Percentiles rank a stretch among this genome's conserved stretches.
These are phyloP conservation scores for Acrossocheilus wenchowensis DNA, from an alignment of 2,797 vertebrate genomes.

Conservation along the genomic window DNA sequence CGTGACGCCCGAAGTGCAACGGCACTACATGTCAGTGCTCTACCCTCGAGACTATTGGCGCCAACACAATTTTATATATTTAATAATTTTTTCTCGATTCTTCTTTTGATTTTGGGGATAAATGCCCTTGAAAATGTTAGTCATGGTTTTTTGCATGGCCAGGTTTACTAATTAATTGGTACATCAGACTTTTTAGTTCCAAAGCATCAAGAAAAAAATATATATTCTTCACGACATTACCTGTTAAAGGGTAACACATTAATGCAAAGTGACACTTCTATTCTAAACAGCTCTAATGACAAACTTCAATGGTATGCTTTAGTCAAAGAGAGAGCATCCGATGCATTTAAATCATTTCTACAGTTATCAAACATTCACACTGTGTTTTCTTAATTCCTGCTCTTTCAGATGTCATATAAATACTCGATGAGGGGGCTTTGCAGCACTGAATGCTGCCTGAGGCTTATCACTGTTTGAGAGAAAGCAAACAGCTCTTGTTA, in stretches of 20 bases:
- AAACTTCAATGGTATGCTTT: conserved; percentile 10
- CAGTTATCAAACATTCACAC: conserved; percentile 27
- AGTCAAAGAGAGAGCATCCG: conserved; percentile 20
- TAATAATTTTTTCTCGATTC: not conserved
- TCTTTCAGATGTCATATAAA: conserved; percentile 54
- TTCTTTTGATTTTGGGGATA: not conserved
- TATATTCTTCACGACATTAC: not conserved
- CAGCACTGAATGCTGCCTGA: conserved; percentile 69
- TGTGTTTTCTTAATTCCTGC: conserved; percentile 43
- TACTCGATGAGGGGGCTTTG: conserved; percentile 61
- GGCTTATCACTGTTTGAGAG: conserved; percentile 75
- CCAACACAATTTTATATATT: not conserved
- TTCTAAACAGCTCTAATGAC: conserved; percentile 18
- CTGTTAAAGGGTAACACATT: not conserved
- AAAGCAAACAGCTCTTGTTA: conserved; percentile 64
- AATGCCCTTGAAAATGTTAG: conserved; percentile 1
- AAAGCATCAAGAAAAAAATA: not conserved
- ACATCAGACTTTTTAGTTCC: not conserved
- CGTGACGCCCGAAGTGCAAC: not conserved
- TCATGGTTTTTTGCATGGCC: not conserved
- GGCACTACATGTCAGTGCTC: too few species aligned
- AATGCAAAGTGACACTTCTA: conserved; percentile 33
- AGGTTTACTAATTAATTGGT: not conserved
- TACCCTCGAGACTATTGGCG: too few species aligned
- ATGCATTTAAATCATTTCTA: conserved; percentile 35